phyloP scores from a whole-genome alignment of 2,797 vertebrate species.

The Anguilla obscura region DNA sequence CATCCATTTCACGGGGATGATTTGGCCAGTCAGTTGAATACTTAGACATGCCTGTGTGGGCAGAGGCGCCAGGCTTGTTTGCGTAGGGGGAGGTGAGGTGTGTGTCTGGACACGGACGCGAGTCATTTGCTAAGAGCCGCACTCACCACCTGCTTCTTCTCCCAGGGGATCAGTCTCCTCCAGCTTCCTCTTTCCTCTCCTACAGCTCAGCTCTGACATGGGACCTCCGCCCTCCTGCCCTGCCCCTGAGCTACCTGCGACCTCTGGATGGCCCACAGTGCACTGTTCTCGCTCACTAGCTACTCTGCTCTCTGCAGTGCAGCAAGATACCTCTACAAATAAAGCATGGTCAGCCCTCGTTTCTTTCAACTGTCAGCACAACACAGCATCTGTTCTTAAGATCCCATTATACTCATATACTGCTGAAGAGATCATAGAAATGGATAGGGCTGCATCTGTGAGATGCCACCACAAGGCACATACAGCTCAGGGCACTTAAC shows the following conservation, averaged over 20 bases:
- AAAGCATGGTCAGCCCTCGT: neutral
- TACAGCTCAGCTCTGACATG: neutral
- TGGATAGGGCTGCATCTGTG: no score
- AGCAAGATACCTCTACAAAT: neutral
- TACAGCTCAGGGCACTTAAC: neutral
- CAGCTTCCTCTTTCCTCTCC: slow-evolving; percentile 16
- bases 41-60: neutral
- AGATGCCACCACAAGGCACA: no score
- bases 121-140: neutral
- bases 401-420: neutral
- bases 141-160: neutral
- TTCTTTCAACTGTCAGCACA: neutral
- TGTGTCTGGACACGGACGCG: neutral
- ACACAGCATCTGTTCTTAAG: neutral
- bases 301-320: neutral
- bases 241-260: neutral
- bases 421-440: no score
- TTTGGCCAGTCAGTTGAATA: neutral
- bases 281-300: neutral
- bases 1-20: no score
- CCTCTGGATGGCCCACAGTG: neutral
- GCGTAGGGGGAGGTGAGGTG: neutral
- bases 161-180: neutral
- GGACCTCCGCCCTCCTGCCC: neutral
- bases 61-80: neutral